These are phyloP conservation scores for Drosophila acutilabella DNA, from an alignment of 2,888 invertebrate species.

Conservation along the genomic window DNA sequence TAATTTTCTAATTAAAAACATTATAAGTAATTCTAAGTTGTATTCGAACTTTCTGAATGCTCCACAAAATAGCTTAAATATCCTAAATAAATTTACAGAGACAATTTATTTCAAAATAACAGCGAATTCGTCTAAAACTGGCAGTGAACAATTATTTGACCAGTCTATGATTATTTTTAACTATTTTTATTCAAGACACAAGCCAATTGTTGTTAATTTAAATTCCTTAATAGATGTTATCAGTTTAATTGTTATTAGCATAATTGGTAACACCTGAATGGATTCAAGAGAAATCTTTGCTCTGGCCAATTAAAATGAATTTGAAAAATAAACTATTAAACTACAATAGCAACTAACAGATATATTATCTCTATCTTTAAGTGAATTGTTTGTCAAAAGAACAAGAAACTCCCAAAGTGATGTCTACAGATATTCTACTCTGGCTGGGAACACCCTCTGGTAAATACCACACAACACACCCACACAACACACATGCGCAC, in stretches of 20 bases:
- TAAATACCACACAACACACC: slow-evolving; percentile 9
- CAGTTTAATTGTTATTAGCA: slow-evolving; percentile 8
- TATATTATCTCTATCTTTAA: background rate
- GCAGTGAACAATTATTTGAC: background rate
- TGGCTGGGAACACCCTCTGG: slow-evolving; percentile 30
- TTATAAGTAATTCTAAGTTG: no score
- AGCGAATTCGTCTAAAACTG: background rate
- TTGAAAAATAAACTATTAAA: background rate
- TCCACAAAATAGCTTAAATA: background rate
- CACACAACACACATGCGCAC: slow-evolving; percentile 4
- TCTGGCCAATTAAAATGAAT: background rate
- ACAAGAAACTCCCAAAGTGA: slow-evolving; percentile 4
- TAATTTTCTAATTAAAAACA: no score
- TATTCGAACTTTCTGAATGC: no score
- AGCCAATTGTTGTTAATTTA: slow-evolving; percentile 1
- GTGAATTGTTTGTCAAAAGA: background rate
- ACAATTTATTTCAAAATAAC: background rate
- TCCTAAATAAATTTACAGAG: background rate
- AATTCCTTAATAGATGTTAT: slow-evolving; percentile 14
- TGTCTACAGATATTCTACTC: slow-evolving; percentile 13
- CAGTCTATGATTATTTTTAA: background rate
- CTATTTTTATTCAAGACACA: background rate
- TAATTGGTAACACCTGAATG: slow-evolving; percentile 16
- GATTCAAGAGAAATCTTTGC: slow-evolving; percentile 2
- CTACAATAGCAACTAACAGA: background rate